phyloP scores from a whole-genome alignment of 2,888 invertebrate species.

The Amphipoea lucens region DNA sequence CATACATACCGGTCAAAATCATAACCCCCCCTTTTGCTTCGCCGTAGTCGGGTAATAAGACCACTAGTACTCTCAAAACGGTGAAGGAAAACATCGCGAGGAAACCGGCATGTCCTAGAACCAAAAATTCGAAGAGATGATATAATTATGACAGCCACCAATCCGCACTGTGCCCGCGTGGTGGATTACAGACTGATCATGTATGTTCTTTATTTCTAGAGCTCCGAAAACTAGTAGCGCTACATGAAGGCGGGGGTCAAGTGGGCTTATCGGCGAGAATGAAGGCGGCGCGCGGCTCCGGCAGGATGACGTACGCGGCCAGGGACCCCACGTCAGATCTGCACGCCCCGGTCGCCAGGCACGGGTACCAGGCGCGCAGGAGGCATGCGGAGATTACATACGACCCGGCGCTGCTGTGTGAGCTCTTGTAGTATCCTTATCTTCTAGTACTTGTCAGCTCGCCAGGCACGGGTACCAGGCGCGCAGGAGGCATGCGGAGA shows the following conservation, averaged over 20 bases:
- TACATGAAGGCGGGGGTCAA: conserved; percentile 76
- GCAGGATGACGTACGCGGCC: conserved; percentile 76
- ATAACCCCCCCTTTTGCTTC: too few relatives aligned
- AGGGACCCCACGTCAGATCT: conserved; percentile 91
- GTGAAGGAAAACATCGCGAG: too few relatives aligned
- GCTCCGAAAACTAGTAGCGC: conserved; percentile 79
- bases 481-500: conserved; percentile 80
- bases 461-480: conserved; percentile 92
- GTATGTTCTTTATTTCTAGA: conserved; percentile 68
- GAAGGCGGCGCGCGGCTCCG: conserved; percentile 75
- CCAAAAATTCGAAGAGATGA: neutral
- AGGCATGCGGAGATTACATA: conserved; percentile 89
- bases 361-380: conserved; percentile 92
- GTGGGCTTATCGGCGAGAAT: conserved; percentile 70
- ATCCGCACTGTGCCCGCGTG: neutral
- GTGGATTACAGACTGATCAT: neutral
- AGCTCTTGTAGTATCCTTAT: neutral
- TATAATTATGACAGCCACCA: neutral
- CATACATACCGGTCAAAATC: too few relatives aligned
- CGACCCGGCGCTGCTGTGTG: conserved; percentile 79
- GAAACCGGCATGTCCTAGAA: neutral
- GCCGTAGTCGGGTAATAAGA: too few relatives aligned
- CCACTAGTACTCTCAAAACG: too few relatives aligned
- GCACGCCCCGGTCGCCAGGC: conserved; percentile 91
- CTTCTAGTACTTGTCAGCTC: conserved; percentile 59